Conservation (phyloP, 2,888 invertebrate species). For the Clunio marinus region DNA sequence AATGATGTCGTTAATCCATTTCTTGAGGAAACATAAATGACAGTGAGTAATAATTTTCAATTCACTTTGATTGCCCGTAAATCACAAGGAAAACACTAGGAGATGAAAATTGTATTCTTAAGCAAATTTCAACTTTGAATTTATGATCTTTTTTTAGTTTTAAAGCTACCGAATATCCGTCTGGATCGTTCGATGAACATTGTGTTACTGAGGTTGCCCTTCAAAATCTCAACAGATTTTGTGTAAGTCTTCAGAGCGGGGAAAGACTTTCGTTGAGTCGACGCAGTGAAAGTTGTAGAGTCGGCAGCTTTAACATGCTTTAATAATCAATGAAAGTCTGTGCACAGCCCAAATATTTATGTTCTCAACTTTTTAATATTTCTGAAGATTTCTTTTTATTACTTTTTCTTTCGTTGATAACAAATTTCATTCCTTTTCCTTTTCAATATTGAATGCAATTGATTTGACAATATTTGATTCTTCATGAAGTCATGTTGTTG, state of each 20-base stretch:
- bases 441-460: too few relatives aligned
- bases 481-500: too few relatives aligned
- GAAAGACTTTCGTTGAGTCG: conserved; percentile 14
- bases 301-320: background rate
- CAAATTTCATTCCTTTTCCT: too few relatives aligned
- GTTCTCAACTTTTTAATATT: background rate
- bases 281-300: background rate
- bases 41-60: background rate
- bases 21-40: background rate
- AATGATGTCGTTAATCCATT: conserved; percentile 3
- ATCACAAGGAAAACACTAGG: background rate
- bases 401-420: too few relatives aligned
- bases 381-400: background rate
- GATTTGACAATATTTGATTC: too few relatives aligned
- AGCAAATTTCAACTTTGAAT: background rate
- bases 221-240: background rate
- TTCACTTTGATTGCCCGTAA: conserved; percentile 13
- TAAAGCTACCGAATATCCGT: background rate
- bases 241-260: background rate
- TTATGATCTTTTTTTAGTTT: background rate
- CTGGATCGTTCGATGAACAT: background rate
- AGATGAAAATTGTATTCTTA: background rate
- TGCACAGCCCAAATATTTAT: background rate
- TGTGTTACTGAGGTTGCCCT: background rate
- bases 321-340: background rate